Conservation (phyloP, 2,797 vertebrate species). For the Alfaro cultratus region DNA sequence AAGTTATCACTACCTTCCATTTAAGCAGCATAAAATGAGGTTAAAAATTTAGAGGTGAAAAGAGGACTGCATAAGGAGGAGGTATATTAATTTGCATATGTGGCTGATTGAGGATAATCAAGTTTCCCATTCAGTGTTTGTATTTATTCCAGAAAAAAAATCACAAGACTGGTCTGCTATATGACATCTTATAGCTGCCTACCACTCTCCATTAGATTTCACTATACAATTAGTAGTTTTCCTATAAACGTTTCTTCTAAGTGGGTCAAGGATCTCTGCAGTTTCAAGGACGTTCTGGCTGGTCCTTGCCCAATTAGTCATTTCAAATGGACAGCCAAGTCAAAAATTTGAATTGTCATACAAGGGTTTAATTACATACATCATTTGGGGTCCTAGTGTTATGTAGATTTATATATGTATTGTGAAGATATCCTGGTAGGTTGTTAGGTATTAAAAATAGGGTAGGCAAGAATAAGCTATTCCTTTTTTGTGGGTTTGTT, state of each 20-base stretch:
- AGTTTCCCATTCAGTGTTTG: not conserved
- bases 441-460: too few species aligned
- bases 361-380: not conserved
- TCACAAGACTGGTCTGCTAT: too few species aligned
- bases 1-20: not conserved
- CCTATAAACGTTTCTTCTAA: not conserved
- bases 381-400: not conserved
- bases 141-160: not conserved
- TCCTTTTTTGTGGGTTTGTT: too few species aligned
- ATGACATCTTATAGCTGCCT: not conserved
- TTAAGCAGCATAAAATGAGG: not conserved
- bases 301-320: not conserved
- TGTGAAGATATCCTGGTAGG: too few species aligned
- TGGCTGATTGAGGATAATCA: not conserved
- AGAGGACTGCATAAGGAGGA: not conserved
- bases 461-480: too few species aligned
- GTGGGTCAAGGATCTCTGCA: not conserved
- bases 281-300: not conserved
- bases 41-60: not conserved
- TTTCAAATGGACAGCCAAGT: not conserved
- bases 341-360: not conserved
- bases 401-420: too few species aligned
- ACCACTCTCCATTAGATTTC: not conserved
- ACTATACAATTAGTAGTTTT: not conserved
- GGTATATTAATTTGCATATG: not conserved